phyloP scores from a whole-genome alignment of 1,140 invertebrate genomes.

The Metaphire vulgaris region DNA sequence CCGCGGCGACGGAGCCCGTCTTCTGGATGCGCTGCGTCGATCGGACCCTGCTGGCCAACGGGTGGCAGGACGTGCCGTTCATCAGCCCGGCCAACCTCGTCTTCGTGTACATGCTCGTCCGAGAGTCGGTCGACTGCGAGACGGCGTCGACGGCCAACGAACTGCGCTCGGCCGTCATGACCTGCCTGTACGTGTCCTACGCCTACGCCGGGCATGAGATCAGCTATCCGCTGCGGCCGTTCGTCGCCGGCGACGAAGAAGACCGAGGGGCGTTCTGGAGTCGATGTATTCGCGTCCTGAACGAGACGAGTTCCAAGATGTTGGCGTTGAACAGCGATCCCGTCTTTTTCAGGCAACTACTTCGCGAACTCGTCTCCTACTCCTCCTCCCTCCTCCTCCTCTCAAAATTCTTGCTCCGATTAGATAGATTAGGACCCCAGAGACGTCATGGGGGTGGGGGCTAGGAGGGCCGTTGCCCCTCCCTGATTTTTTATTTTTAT shows the following conservation, averaged over 20 bases:
- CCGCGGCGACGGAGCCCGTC: constrained; percentile 5
- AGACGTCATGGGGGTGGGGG: too few relatives aligned
- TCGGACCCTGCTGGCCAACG: constrained; percentile 47
- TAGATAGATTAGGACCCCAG: too few relatives aligned
- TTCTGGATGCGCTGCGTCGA: constrained; percentile 20
- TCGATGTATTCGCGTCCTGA: constrained; percentile 3
- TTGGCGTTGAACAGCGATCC: constrained; percentile 19
- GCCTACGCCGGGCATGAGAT: constrained; percentile 94
- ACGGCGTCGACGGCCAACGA: constrained; percentile 55
- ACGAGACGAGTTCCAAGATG: constrained; percentile 15
- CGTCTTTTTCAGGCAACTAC: constrained; percentile 8
- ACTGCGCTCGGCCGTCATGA: constrained; percentile 88
- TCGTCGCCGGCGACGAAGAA: background rate
- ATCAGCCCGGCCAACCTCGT: constrained; percentile 99
- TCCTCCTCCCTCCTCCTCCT: too few relatives aligned
- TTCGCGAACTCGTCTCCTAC: constrained; percentile 9
- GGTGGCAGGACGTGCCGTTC: constrained; percentile 99
- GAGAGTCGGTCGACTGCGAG: constrained; percentile 56
- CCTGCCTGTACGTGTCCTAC: constrained; percentile 95
- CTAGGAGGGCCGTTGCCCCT: too few relatives aligned
- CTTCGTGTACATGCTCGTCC: constrained; percentile 95
- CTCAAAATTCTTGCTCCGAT: too few relatives aligned
- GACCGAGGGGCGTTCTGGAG: constrained; percentile 8
- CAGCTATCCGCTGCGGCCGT: constrained; percentile 69
- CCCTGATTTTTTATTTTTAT: too few relatives aligned